Evolutionary conservation across 2,888 invertebrate genomes (phyloP).

Genomic region (Drosophila flavopinicola): DNA sequence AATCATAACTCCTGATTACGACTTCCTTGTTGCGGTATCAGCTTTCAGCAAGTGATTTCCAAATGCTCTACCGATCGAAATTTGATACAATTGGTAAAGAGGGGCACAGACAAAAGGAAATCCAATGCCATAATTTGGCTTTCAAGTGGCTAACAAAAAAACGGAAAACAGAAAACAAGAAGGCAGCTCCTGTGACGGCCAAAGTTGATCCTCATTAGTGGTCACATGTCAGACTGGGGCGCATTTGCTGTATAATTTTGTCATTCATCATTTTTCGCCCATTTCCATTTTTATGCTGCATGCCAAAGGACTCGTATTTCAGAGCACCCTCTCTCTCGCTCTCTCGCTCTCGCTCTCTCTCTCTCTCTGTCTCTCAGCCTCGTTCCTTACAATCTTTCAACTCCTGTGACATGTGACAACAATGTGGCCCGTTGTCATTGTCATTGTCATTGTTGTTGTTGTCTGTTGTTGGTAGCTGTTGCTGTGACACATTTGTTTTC

Average conservation of each 20-base stretch:
- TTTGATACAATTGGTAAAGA: constrained; percentile 43
- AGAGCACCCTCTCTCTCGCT: constrained; percentile 16
- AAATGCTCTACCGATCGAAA: constrained; percentile 27
- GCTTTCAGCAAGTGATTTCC: constrained; percentile 27
- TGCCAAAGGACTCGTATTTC: constrained; percentile 72
- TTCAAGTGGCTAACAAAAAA: constrained; percentile 59
- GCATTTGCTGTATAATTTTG: constrained; percentile 79
- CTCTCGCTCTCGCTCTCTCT: neutral
- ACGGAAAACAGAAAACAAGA: constrained; percentile 25
- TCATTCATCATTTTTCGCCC: constrained; percentile 79
- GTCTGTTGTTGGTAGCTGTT: constrained; percentile 33
- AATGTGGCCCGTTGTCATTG: constrained; percentile 74
- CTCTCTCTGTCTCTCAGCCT: neutral
- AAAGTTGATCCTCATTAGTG: constrained; percentile 78
- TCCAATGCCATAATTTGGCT: constrained; percentile 71
- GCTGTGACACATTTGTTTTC: constrained; percentile 67
- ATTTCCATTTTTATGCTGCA: constrained; percentile 66
- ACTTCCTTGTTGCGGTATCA: constrained; percentile 34
- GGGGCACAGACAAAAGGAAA: constrained; percentile 43
- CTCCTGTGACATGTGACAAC: constrained; percentile 73
- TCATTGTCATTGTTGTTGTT: constrained; percentile 35
- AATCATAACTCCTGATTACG: constrained; percentile 19
- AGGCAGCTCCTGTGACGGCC: constrained; percentile 30
- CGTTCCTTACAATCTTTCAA: constrained; percentile 31
- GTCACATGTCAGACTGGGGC: constrained; percentile 73